These are phyloP conservation scores for Tenebrio molitor DNA, from an alignment of 1,140 invertebrate genomes.

Conservation along the genomic window DNA sequence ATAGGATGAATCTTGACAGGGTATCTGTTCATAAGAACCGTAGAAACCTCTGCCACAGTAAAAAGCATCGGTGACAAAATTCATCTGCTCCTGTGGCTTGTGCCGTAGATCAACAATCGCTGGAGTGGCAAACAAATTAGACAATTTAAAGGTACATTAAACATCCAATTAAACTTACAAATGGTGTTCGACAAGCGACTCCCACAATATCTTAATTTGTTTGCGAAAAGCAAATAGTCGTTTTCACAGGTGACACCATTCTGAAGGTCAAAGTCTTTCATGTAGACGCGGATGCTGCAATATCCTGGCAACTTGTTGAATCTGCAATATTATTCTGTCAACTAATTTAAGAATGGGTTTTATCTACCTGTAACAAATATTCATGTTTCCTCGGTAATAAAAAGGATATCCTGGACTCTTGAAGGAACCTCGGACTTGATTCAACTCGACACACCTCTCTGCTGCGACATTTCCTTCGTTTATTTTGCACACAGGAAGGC, in stretches of 20 bases:
- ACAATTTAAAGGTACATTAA: slow-evolving; percentile 12
- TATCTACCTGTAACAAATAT: slow-evolving; percentile 61
- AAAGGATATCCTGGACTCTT: slow-evolving; percentile 61
- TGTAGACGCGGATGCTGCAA: slow-evolving; percentile 50
- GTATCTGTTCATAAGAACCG: slow-evolving; percentile 44
- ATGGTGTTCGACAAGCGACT: slow-evolving; percentile 16
- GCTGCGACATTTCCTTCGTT: background rate
- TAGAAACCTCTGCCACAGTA: slow-evolving; percentile 46
- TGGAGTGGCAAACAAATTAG: slow-evolving; percentile 34
- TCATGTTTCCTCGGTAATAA: slow-evolving; percentile 59
- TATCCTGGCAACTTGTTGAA: slow-evolving; percentile 55
- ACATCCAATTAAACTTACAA: background rate
- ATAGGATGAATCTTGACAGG: slow-evolving; percentile 40
- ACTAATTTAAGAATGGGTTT: slow-evolving; percentile 23
- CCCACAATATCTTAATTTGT: slow-evolving; percentile 26
- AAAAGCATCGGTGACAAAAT: slow-evolving; percentile 38
- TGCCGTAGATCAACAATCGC: slow-evolving; percentile 38
- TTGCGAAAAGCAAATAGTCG: slow-evolving; percentile 53
- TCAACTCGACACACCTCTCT: slow-evolving; percentile 54
- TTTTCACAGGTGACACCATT: slow-evolving; percentile 54
- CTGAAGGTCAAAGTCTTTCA: slow-evolving; percentile 56
- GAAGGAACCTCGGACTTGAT: slow-evolving; percentile 59
- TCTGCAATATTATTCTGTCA: slow-evolving; percentile 43
- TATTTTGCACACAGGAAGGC: slow-evolving; percentile 44
- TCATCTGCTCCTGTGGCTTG: slow-evolving; percentile 40